Conservation (phyloP, 1,140 invertebrate genomes). For the Heliconius himera region DNA sequence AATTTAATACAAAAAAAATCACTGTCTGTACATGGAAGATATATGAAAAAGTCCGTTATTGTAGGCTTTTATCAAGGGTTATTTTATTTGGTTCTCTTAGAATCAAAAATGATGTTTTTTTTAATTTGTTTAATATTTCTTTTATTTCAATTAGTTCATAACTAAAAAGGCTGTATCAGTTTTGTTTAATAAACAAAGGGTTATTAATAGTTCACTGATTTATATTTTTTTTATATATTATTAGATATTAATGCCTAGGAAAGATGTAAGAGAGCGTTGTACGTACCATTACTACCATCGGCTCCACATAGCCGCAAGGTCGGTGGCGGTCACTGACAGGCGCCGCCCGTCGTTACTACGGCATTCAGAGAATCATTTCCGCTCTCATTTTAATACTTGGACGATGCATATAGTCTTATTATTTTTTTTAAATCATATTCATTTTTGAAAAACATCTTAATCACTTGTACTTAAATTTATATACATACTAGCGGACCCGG, state of each 20-base stretch:
- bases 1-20: no score
- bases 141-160: no score
- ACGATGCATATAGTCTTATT: conserved; percentile 14
- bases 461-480: not conserved
- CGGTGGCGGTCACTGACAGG: conserved; percentile 52
- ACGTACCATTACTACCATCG: conserved; percentile 18
- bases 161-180: not conserved
- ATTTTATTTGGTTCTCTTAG: no score
- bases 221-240: not conserved
- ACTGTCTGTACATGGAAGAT: no score
- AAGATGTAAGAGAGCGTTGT: conserved; percentile 16
- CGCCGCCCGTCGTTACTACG: conserved; percentile 34
- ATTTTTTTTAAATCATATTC: not conserved
- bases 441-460: not conserved
- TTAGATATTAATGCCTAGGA: not conserved
- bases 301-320: conserved; percentile 42
- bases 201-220: not conserved
- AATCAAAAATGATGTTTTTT: no score
- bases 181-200: not conserved
- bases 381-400: conserved; percentile 43
- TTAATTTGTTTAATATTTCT: no score
- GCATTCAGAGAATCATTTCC: conserved; percentile 47
- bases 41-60: no score
- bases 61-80: no score
- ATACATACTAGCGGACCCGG: no score